Base-by-base conservation (phyloP, 2,888 invertebrate species). In the Hecatera dysodea region DNA sequence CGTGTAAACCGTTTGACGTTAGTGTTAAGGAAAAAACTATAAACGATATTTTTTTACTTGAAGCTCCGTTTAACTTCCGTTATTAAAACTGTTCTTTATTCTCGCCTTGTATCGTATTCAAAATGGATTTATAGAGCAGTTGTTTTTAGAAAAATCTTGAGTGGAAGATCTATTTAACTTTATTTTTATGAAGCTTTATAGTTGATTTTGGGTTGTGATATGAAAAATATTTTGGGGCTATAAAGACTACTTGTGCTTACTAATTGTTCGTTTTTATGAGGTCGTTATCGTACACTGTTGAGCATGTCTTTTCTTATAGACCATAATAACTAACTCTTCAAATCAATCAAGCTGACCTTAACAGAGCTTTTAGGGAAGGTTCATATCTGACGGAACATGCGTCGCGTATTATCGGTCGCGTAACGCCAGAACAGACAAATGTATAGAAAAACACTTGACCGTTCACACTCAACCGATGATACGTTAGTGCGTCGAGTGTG, bases 1-100 rank as follows among this genome's bases (percentile, higher is more conserved):
- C 80, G 68, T 69, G 80, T 84, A 86, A 85, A 84, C 80, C 80
- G 76, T 80, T 80, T 80, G 82, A 78, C 69, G 77, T 78, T 77
- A 80, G 80, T 77, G 73, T 72, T 63, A 67, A 73, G 59, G 75
- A 75, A 72, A 61, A 68, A 75, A 36, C 56, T 53, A 19, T 22
- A 68, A 27, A 53, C 56, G 0, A 11, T 71, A n/a, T 75, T 72
- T 72, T 60, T 69, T 63, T 52, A 27, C 33, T 29, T 62, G 53
- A 48, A 64, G 15, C 42, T 46, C 67, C 67, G 55, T 83, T 48
- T 62, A 70, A 75, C 84, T 80, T 85, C 81, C 72, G 78, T 68
- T 83, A 79, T 82, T 79, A 85, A 80, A 73, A 63, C 55, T 68
- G 65, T 75, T 73, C 33, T 80, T 83, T 85, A 83, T 59, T 67